These are phyloP conservation scores for Zalophus californianus DNA, from an alignment of 2,797 vertebrate genomes.

Conservation along the genomic window DNA sequence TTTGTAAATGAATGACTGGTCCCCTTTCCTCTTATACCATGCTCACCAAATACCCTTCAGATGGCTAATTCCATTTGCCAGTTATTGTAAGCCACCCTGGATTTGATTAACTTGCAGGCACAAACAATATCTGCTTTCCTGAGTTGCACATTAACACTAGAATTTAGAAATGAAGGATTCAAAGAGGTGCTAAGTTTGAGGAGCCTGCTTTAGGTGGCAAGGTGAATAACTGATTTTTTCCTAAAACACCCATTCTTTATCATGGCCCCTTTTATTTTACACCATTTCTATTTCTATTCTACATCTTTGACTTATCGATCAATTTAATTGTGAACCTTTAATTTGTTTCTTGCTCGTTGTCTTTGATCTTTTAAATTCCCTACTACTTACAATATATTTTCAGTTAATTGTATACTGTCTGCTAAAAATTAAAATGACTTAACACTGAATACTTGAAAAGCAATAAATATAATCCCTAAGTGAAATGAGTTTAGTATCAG, in stretches of 20 bases:
- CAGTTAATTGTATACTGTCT: constrained; percentile 59
- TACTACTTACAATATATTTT: constrained; percentile 60
- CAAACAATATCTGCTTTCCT: background rate
- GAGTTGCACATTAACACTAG: background rate
- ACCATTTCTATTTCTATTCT: background rate
- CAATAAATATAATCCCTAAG: background rate
- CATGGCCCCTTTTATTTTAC: background rate
- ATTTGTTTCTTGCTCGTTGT: constrained; percentile 44
- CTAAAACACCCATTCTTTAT: background rate
- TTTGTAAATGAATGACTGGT: background rate
- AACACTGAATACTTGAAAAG: background rate
- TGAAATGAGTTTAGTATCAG: background rate
- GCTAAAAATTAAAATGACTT: constrained; percentile 58
- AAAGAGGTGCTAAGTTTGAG: background rate
- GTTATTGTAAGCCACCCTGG: background rate
- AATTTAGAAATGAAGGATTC: background rate
- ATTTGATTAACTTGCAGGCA: background rate
- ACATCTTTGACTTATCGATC: constrained; percentile 9
- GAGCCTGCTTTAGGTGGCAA: background rate
- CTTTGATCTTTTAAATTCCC: constrained; percentile 70
- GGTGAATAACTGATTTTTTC: background rate
- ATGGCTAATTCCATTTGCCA: background rate
- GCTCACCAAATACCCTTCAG: background rate
- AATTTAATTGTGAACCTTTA: constrained; percentile 65
- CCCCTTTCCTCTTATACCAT: background rate